Base-by-base conservation (phyloP, 1,140 invertebrate species). In the Lasaia peninsularis region DNA sequence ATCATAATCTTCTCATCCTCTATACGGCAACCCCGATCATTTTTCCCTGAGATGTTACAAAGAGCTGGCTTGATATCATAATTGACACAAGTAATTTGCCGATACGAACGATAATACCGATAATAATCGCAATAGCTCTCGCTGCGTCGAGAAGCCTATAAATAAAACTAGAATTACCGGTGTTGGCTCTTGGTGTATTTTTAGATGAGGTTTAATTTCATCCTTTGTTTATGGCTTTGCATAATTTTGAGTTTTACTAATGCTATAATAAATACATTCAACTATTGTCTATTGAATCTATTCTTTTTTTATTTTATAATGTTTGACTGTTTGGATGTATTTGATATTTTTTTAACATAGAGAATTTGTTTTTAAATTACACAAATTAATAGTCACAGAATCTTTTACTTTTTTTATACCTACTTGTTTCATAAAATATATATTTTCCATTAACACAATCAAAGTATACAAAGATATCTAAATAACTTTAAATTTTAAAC, bases 41-140 rank as follows among this genome's bases (percentile, higher is more conserved):
- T 59, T 63, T 53, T 44, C 14, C 55, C 53, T 24, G 20, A 35
- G 57, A 51, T 48, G 44, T 57, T 62, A 66, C 57, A 62, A 60
- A 63, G 56, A 52, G 28, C 44, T 37, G 52, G 35, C 49, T 28
- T 66, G 57, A 66, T 66, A 66, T 66, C 60, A 63, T 66, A 66
- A 66, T 66, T 66, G 57, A 48, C 37, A 32, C 55, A 52, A 34
- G 61, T 63, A 58, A 63, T 67, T 67, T 67, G 63, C 57, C 58
- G 65, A 67, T 67, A 58, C 44, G 55, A 52, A 60, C 61, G 65
- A 67, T 67, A 63, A 63, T 63, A 63, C 33, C 48, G 61, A 67
- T 67, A 63, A 67, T 67, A 58, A 63, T 67, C 58, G 57, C 55
- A 57, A 67, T 66, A 60, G 65, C 54, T 58, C 40, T 55, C 54